phyloP scores from a whole-genome alignment of 2,888 invertebrate genomes.

The Dryobotodes eremita region DNA sequence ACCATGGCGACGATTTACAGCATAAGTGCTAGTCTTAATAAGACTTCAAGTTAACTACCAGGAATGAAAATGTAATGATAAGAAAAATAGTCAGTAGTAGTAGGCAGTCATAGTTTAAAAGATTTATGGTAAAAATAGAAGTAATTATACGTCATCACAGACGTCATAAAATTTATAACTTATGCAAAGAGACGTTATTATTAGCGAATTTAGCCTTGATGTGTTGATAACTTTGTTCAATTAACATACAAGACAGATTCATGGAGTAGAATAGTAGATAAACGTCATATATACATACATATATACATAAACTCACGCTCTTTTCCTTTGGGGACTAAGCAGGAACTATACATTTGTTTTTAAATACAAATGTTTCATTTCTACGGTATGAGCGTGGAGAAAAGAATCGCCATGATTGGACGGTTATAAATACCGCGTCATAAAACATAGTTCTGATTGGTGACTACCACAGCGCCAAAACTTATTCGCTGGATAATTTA shows the following conservation, averaged over 20 bases:
- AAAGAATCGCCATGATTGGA: neutral
- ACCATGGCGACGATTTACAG: neutral
- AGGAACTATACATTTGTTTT: neutral
- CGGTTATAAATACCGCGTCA: neutral
- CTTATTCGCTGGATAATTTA: neutral
- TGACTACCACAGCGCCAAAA: neutral
- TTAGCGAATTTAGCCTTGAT: neutral
- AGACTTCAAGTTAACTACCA: neutral
- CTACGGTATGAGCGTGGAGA: neutral
- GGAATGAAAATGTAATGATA: neutral
- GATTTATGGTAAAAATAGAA: neutral
- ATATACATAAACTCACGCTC: neutral
- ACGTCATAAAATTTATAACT: neutral
- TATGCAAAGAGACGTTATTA: neutral
- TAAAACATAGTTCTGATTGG: neutral
- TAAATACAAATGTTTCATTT: neutral
- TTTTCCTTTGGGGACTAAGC: neutral
- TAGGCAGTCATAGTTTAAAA: neutral
- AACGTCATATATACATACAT: neutral
- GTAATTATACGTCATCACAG: neutral
- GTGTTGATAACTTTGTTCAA: neutral
- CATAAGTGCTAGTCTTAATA: neutral
- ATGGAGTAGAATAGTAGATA: neutral
- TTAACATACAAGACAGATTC: slow-evolving; percentile 11
- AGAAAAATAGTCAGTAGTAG: neutral